Percentiles rank a stretch among this genome's conserved stretches.
Evolutionary conservation across 2,888 invertebrate genomes (phyloP).

Genomic region (Oegoconia quadripuncta): DNA sequence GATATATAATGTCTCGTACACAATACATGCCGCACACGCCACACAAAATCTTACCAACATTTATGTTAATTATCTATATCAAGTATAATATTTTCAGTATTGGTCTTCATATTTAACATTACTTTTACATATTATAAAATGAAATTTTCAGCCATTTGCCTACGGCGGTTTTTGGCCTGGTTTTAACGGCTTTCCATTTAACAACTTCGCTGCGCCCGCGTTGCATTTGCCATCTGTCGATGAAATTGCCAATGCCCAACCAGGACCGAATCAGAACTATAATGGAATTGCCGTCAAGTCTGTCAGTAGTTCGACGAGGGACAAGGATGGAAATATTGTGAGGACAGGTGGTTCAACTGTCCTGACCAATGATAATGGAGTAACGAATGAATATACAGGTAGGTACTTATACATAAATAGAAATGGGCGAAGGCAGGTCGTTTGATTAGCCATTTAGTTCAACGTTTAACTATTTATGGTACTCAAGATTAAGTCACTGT

Average conservation of each 20-base stretch:
- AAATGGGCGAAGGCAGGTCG: too few relatives aligned
- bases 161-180: background rate
- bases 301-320: slow-evolving; percentile 17
- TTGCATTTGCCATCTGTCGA: slow-evolving; percentile 25
- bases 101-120: too few relatives aligned
- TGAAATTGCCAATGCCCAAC: slow-evolving; percentile 29
- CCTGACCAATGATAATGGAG: slow-evolving; percentile 33
- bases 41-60: too few relatives aligned
- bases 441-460: too few relatives aligned
- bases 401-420: too few relatives aligned
- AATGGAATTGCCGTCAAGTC: slow-evolving; percentile 31
- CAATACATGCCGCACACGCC: too few relatives aligned
- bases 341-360: slow-evolving; percentile 31
- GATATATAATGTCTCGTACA: too few relatives aligned
- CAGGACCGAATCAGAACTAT: slow-evolving; percentile 29
- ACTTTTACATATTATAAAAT: too few relatives aligned
- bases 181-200: slow-evolving; percentile 8
- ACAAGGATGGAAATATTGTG: slow-evolving; percentile 31
- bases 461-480: too few relatives aligned
- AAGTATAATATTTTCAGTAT: too few relatives aligned
- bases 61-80: too few relatives aligned
- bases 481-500: too few relatives aligned
- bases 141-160: background rate
- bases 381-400: slow-evolving; percentile 21
- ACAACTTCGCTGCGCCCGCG: slow-evolving; percentile 17